A percentile compares a stretch with the other conserved stretches of the same genome.
These are phyloP conservation scores for Copidosoma floridanum DNA, from an alignment of 1,140 invertebrate genomes.

Conservation along the genomic window DNA sequence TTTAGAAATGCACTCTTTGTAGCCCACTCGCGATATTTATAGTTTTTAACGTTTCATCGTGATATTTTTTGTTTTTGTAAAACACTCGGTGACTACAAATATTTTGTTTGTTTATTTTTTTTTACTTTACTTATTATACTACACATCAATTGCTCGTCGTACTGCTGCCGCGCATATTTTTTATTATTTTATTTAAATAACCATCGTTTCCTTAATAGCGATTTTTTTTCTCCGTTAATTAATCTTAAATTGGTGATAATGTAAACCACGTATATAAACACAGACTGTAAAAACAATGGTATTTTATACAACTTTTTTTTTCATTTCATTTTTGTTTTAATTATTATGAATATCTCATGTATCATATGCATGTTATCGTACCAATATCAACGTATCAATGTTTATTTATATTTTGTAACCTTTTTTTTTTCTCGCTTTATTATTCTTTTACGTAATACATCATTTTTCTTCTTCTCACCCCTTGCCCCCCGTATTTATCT, in stretches of 20 bases:
- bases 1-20: too few relatives aligned
- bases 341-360: too few relatives aligned
- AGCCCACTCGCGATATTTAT: too few relatives aligned
- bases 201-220: slow-evolving; percentile 2
- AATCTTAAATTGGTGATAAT: slow-evolving; percentile 50
- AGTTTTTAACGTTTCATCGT: slow-evolving; percentile 27
- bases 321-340: slow-evolving; percentile 21
- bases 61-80: slow-evolving; percentile 31
- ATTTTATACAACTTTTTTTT: slow-evolving; percentile 50
- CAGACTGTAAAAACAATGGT: slow-evolving; percentile 54
- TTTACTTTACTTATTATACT: slow-evolving; percentile 41
- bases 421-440: slow-evolving; percentile 1
- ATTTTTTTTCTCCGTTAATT: slow-evolving; percentile 32
- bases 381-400: too few relatives aligned
- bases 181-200: slow-evolving; percentile 22
- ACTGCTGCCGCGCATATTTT: slow-evolving; percentile 31
- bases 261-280: slow-evolving; percentile 59
- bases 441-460: neutral
- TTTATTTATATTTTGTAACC: too few relatives aligned
- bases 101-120: too few relatives aligned
- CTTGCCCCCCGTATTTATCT: neutral
- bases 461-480: neutral
- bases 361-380: too few relatives aligned
- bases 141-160: slow-evolving; percentile 41
- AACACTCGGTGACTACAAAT: slow-evolving; percentile 31